Evolutionary conservation across 2,888 invertebrate genomes (phyloP).

Genomic region (Caradrina kadenii): DNA sequence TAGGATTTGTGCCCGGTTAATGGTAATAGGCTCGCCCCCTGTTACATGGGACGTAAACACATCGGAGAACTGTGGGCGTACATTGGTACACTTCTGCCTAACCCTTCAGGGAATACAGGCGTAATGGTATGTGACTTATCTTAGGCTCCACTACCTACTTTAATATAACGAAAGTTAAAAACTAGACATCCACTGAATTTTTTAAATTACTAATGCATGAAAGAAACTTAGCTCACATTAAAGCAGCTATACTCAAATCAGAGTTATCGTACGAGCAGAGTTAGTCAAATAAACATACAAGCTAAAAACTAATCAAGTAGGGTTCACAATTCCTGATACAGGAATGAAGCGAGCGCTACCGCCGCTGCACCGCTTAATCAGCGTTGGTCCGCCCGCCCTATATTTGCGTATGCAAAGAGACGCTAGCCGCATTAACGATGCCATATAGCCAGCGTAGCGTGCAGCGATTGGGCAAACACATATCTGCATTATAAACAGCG

Average conservation of each 20-base stretch:
- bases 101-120: no score
- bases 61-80: no score
- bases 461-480: conserved; percentile 91
- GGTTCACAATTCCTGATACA: conserved; percentile 80
- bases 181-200: neutral
- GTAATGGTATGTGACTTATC: no score
- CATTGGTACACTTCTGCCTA: no score
- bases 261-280: conserved; percentile 29
- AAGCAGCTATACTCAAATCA: conserved; percentile 3
- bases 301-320: conserved; percentile 82
- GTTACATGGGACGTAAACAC: no score
- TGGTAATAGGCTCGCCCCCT: no score
- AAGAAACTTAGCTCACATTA: neutral
- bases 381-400: conserved; percentile 88
- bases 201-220: no score
- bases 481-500: conserved; percentile 91
- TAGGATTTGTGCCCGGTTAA: no score
- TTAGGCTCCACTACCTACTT: neutral
- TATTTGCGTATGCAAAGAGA: conserved; percentile 91
- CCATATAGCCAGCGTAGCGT: conserved; percentile 90
- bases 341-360: conserved; percentile 84
- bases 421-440: conserved; percentile 90
- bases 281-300: conserved; percentile 65
- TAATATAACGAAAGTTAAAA: neutral
- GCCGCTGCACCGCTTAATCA: conserved; percentile 89